Percentiles rank a stretch among this genome's conserved stretches.
phyloP scores from a whole-genome alignment of 2,888 invertebrate genomes.

The Oscheius sp. region DNA sequence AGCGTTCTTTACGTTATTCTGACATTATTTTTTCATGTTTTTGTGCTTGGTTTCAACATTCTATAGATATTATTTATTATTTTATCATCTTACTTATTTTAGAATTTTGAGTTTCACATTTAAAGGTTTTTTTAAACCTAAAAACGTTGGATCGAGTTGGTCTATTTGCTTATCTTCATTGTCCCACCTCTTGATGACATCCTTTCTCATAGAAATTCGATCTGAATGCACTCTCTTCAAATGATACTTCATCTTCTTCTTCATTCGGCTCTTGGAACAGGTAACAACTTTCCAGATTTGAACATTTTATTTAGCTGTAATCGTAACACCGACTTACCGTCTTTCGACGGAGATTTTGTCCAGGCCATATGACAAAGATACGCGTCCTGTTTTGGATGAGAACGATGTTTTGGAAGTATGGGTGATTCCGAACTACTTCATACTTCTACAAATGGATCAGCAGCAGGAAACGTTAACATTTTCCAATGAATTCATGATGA shows the following conservation, averaged over 20 bases:
- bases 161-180: too few species aligned
- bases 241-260: slow-evolving; percentile 20
- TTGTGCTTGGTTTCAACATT: too few species aligned
- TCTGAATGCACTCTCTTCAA: too few species aligned
- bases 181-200: too few species aligned
- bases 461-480: slow-evolving; percentile 56
- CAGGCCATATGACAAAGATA: slow-evolving; percentile 18
- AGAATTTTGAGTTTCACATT: too few species aligned
- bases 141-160: too few species aligned
- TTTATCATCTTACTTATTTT: too few species aligned
- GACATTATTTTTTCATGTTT: too few species aligned
- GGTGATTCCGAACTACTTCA: slow-evolving; percentile 48
- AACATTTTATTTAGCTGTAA: not conserved
- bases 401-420: slow-evolving; percentile 3
- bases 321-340: slow-evolving; percentile 27
- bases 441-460: slow-evolving; percentile 53
- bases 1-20: too few species aligned
- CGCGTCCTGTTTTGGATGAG: slow-evolving; percentile 1
- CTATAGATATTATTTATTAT: too few species aligned
- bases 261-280: slow-evolving; percentile 19
- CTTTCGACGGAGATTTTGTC: not conserved
- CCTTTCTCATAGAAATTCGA: too few species aligned
- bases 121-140: too few species aligned
- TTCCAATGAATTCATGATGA: slow-evolving; percentile 50
- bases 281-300: not conserved